Evolutionary conservation across 2,113 vertebrate genomes (phyloP).

Genomic region (Corvus moneduloides): DNA sequence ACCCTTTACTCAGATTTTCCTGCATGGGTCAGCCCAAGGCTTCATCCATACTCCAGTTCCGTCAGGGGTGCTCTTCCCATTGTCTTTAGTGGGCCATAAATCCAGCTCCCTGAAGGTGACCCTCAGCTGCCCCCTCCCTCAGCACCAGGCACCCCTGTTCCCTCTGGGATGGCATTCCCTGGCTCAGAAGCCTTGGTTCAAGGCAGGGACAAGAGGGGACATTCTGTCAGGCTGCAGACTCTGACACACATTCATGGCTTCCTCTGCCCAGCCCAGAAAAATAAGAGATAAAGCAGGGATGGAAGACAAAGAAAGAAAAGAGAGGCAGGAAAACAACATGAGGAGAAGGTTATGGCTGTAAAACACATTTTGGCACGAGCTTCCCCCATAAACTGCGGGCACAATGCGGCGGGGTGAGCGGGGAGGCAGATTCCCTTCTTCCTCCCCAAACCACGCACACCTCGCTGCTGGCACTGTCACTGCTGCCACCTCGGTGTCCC

Average conservation of each 20-base stretch:
- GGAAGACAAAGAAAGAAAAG: neutral
- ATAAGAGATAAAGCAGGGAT: neutral
- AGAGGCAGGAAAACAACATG: neutral
- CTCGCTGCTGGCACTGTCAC: neutral
- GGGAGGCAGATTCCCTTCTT: neutral
- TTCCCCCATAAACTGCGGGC: neutral
- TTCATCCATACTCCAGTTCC: neutral
- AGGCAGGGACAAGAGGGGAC: neutral
- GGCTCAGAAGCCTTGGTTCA: neutral
- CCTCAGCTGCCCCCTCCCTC: neutral
- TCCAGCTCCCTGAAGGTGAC: neutral
- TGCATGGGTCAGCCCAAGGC: neutral
- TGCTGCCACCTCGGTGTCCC: conserved; percentile 7
- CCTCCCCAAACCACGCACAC: neutral
- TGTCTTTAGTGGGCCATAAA: neutral
- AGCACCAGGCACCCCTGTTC: neutral
- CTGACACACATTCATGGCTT: neutral
- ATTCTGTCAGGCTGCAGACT: neutral
- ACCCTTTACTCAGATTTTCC: neutral
- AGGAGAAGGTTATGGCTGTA: neutral
- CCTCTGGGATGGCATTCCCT: neutral
- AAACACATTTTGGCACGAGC: neutral
- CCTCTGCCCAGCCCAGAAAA: neutral
- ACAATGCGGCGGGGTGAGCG: rapidly evolving
- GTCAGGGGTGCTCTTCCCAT: neutral